A percentile compares a stretch with the other conserved stretches of the same genome.
Conservation (phyloP, 2,113 vertebrate genomes). For the Benitochromis conjunctus region DNA sequence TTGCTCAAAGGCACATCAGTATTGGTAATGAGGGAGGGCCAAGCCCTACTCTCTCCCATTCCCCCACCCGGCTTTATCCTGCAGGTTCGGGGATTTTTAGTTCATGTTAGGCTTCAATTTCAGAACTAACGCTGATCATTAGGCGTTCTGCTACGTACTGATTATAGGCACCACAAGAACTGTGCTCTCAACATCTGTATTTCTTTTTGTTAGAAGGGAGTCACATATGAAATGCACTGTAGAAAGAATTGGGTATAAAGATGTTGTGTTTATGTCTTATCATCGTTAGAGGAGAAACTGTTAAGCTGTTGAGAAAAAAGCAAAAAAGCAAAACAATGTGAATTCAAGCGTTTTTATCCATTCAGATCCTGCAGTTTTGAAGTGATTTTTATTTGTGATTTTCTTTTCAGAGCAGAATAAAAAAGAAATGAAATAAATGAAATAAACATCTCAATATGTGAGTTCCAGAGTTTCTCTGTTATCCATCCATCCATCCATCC, state of each 20-base stretch:
- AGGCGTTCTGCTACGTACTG: neutral
- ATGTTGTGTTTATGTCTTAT: constrained; percentile 42
- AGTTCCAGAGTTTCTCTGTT: neutral
- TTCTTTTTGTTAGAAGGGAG: neutral
- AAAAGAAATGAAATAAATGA: neutral
- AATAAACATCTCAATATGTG: neutral
- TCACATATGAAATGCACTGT: constrained; percentile 30
- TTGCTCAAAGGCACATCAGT: constrained; percentile 5
- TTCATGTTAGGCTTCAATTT: neutral
- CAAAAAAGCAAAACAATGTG: constrained; percentile 59
- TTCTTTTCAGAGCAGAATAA: constrained; percentile 52
- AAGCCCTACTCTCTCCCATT: neutral
- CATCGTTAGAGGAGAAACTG: constrained; percentile 18
- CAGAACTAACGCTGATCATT: neutral
- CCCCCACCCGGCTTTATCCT: neutral
- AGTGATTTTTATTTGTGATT: constrained; percentile 59
- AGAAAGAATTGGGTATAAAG: constrained; percentile 24
- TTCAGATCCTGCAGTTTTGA: constrained; percentile 63
- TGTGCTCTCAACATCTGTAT: neutral
- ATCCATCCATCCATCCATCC: neutral
- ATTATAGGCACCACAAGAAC: neutral
- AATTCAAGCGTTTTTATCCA: constrained; percentile 65
- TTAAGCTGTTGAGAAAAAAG: constrained; percentile 40
- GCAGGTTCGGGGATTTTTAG: constrained; percentile 19
- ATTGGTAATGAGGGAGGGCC: neutral